These are phyloP conservation scores for Andrena trimmerana DNA, from an alignment of 2,888 invertebrate species.

Conservation along the genomic window DNA sequence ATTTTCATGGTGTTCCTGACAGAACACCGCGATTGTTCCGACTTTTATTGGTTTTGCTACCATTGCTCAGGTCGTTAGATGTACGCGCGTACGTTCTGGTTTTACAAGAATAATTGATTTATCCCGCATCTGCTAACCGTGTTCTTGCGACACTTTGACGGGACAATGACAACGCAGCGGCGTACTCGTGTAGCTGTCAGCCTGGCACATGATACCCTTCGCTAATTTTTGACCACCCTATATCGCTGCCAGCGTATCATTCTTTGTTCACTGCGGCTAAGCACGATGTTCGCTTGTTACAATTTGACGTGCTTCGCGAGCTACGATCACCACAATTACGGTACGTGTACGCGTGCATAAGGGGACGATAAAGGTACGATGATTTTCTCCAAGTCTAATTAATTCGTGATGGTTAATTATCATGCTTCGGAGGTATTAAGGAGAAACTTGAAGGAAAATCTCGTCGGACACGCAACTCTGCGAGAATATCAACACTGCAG, in stretches of 20 bases:
- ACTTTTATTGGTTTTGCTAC: no score
- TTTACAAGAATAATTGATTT: slow-evolving; percentile 43
- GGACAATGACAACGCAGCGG: slow-evolving; percentile 46
- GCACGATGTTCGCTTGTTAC: no score
- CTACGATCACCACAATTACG: no score
- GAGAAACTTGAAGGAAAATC: slow-evolving; percentile 40
- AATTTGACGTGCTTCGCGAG: no score
- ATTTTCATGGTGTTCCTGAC: no score
- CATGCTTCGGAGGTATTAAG: slow-evolving; percentile 25
- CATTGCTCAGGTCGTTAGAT: no score
- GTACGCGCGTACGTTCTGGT: no score
- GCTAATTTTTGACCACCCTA: slow-evolving; percentile 32
- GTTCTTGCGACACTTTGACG: slow-evolving; percentile 45
- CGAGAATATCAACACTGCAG: neutral
- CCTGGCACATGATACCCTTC: slow-evolving; percentile 26
- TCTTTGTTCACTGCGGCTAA: no score
- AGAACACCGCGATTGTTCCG: no score
- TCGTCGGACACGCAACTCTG: slow-evolving; percentile 35
- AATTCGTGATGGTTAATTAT: slow-evolving; percentile 43
- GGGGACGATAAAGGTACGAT: neutral
- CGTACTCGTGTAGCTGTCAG: slow-evolving; percentile 52
- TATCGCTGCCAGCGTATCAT: no score
- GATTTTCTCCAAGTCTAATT: slow-evolving; percentile 38
- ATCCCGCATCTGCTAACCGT: slow-evolving; percentile 37
- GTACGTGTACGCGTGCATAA: slow-evolving; percentile 20